phyloP scores from a whole-genome alignment of 2,888 invertebrate species.

The Tetramorium bicarinatum region DNA sequence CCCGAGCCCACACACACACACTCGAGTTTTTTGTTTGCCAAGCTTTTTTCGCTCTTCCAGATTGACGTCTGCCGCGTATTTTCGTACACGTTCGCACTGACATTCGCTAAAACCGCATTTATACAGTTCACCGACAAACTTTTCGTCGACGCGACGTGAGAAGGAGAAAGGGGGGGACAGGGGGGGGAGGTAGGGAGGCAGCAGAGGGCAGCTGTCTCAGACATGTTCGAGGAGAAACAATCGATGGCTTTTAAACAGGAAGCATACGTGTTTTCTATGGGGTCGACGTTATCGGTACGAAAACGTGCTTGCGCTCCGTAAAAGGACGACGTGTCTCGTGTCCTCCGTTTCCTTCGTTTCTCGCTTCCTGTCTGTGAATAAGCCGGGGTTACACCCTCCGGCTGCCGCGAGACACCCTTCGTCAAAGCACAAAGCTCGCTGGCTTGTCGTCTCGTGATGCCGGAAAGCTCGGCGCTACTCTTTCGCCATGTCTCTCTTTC shows the following conservation, averaged over 20 bases:
- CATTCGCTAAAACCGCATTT: constrained; percentile 50
- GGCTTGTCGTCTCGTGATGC: constrained; percentile 73
- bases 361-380: constrained; percentile 85
- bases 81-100: constrained; percentile 41
- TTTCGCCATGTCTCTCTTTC: constrained; percentile 48
- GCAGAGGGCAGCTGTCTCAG: constrained; percentile 51
- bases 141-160: constrained; percentile 49
- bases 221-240: constrained; percentile 54
- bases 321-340: constrained; percentile 74
- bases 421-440: constrained; percentile 74
- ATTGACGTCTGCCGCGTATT: constrained; percentile 43
- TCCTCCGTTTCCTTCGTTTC: constrained; percentile 81
- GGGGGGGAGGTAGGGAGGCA: neutral
- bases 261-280: constrained; percentile 61
- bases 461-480: constrained; percentile 78
- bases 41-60: constrained; percentile 42
- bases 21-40: constrained; percentile 29
- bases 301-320: constrained; percentile 56
- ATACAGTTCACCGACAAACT: constrained; percentile 48
- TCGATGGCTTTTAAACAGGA: constrained; percentile 58
- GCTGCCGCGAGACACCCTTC: constrained; percentile 82
- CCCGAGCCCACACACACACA: constrained; percentile 44
- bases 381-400: constrained; percentile 84
- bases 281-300: constrained; percentile 73
- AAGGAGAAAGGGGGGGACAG: constrained; percentile 6